A percentile compares a stretch with the other conserved stretches of the same genome.
These are phyloP conservation scores for Taphrorychus bicolor DNA, from an alignment of 2,888 invertebrate species.

Conservation along the genomic window DNA sequence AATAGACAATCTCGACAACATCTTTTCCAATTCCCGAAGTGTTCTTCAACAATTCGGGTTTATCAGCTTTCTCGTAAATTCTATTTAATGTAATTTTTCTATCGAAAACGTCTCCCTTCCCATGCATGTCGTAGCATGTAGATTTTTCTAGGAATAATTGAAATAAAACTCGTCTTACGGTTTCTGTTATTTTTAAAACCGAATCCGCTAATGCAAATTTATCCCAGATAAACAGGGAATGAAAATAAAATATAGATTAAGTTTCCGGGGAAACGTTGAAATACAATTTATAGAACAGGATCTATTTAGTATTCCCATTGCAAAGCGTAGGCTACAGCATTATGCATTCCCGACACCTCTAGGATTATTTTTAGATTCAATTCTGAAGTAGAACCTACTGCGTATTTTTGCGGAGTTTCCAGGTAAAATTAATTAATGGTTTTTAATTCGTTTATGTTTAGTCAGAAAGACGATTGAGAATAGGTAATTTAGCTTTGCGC, in stretches of 20 bases:
- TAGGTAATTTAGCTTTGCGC: no score
- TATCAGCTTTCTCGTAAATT: no score
- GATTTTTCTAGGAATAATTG: no score
- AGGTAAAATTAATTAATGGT: not conserved
- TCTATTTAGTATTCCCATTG: not conserved
- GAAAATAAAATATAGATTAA: not conserved
- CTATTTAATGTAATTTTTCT: no score
- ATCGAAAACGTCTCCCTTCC: no score
- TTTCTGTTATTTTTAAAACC: no score
- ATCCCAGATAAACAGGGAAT: not conserved
- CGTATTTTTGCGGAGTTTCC: not conserved
- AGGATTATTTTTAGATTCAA: not conserved
- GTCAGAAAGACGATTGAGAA: not conserved
- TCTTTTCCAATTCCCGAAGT: not conserved
- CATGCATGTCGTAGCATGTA: no score
- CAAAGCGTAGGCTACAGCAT: not conserved
- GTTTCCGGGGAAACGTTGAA: not conserved
- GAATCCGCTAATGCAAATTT: not conserved
- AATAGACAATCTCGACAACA: not conserved
- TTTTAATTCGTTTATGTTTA: not conserved
- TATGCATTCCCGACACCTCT: not conserved
- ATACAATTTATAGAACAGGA: no score
- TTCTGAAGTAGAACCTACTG: not conserved
- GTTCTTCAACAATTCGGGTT: no score
- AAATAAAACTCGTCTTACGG: no score